A percentile compares a stretch with the other conserved stretches of the same genome.
phyloP scores from a whole-genome alignment of 2,888 invertebrate genomes.

The Acanthococcus lagerstroemiae region DNA sequence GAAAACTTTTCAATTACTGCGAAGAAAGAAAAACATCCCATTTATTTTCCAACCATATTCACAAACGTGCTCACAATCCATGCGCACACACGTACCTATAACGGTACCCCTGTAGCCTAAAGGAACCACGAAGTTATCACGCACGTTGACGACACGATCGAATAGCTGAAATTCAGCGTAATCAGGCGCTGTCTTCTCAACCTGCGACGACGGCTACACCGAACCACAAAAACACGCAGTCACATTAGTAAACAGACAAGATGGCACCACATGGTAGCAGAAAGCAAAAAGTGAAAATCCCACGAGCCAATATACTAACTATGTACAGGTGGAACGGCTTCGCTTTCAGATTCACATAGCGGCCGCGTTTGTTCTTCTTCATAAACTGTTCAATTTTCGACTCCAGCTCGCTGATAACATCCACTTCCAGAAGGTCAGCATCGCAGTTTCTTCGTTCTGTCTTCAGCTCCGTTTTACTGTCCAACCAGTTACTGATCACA shows the following conservation, averaged over 20 bases:
- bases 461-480: slow-evolving; percentile 12
- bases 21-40: too few relatives aligned
- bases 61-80: too few relatives aligned
- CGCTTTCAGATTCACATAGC: slow-evolving; percentile 10
- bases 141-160: slow-evolving; percentile 74
- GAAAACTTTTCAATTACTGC: too few relatives aligned
- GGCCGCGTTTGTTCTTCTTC: slow-evolving; percentile 13
- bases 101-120: slow-evolving; percentile 75
- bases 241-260: background rate
- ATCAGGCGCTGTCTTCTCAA: slow-evolving; percentile 56
- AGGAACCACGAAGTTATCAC: slow-evolving; percentile 65
- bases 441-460: slow-evolving; percentile 16
- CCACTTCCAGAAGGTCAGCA: slow-evolving; percentile 9
- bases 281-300: background rate
- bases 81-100: slow-evolving; percentile 47
- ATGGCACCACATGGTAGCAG: background rate
- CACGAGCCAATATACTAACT: background rate
- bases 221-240: background rate
- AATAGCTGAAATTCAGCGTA: slow-evolving; percentile 57
- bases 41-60: too few relatives aligned
- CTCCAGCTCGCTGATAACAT: slow-evolving; percentile 1
- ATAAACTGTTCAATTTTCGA: slow-evolving; percentile 7
- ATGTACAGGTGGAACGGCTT: slow-evolving; percentile 6
- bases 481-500: slow-evolving; percentile 15
- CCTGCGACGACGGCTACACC: slow-evolving; percentile 46